Evolutionary conservation across 2,797 vertebrate genomes (phyloP).

Genomic region (Sebastes vulpes): DNA sequence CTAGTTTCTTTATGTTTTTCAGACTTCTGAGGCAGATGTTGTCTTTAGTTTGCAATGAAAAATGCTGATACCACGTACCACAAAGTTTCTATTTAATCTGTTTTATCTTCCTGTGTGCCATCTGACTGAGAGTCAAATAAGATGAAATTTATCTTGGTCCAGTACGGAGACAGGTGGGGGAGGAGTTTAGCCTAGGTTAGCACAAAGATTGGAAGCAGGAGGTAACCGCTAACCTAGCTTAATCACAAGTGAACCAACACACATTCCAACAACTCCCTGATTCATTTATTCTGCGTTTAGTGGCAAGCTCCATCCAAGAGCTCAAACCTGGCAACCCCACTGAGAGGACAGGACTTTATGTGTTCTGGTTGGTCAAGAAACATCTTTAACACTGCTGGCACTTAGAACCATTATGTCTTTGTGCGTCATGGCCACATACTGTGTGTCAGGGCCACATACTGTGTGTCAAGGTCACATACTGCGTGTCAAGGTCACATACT

Average conservation of each 20-base stretch:
- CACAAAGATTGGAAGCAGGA: neutral
- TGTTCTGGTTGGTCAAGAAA: neutral
- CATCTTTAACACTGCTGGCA: neutral
- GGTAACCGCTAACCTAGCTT: neutral
- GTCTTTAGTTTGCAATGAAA: neutral
- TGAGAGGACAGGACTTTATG: neutral
- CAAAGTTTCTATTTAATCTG: neutral
- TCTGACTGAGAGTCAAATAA: neutral
- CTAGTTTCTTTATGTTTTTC: neutral
- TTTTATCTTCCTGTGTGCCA: neutral
- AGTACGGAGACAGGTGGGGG: neutral
- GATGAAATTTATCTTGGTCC: neutral
- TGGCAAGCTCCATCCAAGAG: neutral
- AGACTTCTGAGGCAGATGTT: neutral
- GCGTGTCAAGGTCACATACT: no score
- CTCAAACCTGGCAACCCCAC: neutral
- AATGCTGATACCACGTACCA: neutral
- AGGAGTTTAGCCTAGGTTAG: neutral
- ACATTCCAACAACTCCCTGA: neutral
- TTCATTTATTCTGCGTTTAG: neutral
- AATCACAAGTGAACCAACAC: neutral
- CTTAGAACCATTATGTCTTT: neutral
- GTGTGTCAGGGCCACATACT: no score
- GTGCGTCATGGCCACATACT: rapidly evolving
- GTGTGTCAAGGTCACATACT: no score